Evolutionary conservation across 2,888 invertebrate genomes (phyloP), one percentile per base, ranked within the genome.

Genomic region (Leptinotarsa juncta): DNA sequence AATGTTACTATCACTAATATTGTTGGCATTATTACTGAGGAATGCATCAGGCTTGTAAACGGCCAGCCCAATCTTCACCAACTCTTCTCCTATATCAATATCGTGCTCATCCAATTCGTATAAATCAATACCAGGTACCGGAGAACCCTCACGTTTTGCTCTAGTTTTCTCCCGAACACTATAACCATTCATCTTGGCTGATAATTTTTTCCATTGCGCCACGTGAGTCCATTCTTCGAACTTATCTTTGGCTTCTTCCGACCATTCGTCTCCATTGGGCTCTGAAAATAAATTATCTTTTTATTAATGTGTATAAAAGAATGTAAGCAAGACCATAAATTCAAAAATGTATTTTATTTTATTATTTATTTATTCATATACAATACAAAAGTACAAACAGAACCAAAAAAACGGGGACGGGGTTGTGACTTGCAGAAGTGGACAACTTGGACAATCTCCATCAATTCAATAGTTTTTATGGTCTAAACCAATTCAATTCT

Each of bases 201-300:
- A 91, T 1, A 97, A 85, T 4, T 93, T 90, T 84, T 94, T 94
- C 97, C 97, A 97, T 82, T 94, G 91, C 0, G 94, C 94, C 67
- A 93, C 92, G 87, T 94, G 93, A 16, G 93, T 91, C 77, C 93
- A 89, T 80, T 93, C 93, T 83, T 94, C 94, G 82, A 94, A 94
- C 67, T 90, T 89, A 78, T 92, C 91, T 32, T 91, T 89, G 0
- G 93, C 92, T 68, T 90, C 90, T 50, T 90, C 89, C 66, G 91
- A 89, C 94, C 94, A 94, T 65, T 87, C 86, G 16, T 90, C 90
- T 77, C 88, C 89, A 60, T 84, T 84, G 32, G 88, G 88, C 4
- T 88, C 88, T 88, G 75, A 42, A 82, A 80, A 72, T 65, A n/a
- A 42, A 42, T 42, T 10, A 42, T 42, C 42, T 42, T 42, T 42